These are phyloP conservation scores for Seira musarum DNA, from an alignment of 2,888 invertebrate genomes.

Conservation along the genomic window DNA sequence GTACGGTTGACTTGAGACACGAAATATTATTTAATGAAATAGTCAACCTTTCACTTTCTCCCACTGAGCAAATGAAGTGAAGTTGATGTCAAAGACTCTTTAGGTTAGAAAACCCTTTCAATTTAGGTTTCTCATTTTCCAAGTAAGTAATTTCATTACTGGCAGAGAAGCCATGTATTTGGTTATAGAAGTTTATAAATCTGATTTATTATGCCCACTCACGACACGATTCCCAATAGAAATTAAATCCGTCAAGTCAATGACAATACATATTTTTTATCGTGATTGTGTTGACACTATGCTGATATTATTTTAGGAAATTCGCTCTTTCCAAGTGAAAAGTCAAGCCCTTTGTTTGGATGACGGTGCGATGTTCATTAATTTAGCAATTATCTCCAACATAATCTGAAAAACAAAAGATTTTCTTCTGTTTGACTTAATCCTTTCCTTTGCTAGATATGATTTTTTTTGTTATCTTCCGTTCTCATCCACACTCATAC, in stretches of 20 bases:
- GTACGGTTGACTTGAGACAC: no score
- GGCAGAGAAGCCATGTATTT: no score
- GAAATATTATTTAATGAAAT: no score
- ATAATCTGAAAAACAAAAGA: constrained; percentile 70
- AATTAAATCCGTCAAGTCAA: background rate
- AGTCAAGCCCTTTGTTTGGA: background rate
- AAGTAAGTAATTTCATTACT: no score
- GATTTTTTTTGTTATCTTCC: background rate
- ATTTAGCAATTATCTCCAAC: constrained; percentile 75
- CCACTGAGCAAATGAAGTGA: no score
- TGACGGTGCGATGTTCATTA: constrained; percentile 71
- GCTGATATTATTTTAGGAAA: background rate
- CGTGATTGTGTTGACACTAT: background rate
- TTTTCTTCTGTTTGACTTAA: background rate
- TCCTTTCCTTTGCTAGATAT: background rate
- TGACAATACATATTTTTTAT: background rate
- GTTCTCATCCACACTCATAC: constrained; percentile 69
- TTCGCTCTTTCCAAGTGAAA: background rate
- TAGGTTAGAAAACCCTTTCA: no score
- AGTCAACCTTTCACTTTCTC: no score
- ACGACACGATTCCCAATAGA: no score
- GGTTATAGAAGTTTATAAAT: no score
- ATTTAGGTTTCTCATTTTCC: no score
- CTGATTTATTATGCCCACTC: no score
- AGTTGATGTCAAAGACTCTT: no score